Base-by-base conservation (phyloP, 2,113 vertebrate genomes). In the Cairina moschata region DNA sequence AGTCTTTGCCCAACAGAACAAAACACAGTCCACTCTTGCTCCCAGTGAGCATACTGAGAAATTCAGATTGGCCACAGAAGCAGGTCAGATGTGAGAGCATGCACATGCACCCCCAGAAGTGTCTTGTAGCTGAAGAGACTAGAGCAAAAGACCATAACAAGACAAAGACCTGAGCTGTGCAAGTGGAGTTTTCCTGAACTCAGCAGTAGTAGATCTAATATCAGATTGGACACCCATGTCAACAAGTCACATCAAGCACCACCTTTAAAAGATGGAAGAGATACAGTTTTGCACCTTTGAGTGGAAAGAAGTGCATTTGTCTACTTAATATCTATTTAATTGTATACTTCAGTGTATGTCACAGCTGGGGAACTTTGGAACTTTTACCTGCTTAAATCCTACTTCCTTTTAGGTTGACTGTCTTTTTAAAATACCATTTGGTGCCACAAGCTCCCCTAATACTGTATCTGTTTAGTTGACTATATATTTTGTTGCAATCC, bases 361-460 rank as follows among this genome's bases (percentile, higher is more conserved):
- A 74, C 13, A 71, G 31, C 10, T 13, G 80, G 15, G 2, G 17
- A 80, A 76, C 0, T 0, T 69, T 59, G 28, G 4, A 8, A 1
- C 6, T 80, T 69, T 69, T 59, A 21, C 32, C 20, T 87, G 56
- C 38, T 81, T 65, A 65, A 92, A 79, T 65, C 25, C 3, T 58
- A n/a, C 74, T 69, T 84, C 8, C 8, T 72, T 86, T 36, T 67
- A 15, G 6, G 20, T 11, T 68, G 25, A n/a, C 8, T 32, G 8
- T 26, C 12, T 29, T 15, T 78, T 76, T 69, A 74, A 34, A 77
- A 12, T 46, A 55, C 8, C 26, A 13, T 3, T 11, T 73, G 22
- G n/a, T 79, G 17, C 38, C 56, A 68, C 29, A 40, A 5, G 28
- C 8, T 82, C n/a, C 21, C 9, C 6, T 12, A 18, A 20, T 6